Conservation (phyloP, 2,113 vertebrate genomes). For the Varanus komodoensis region DNA sequence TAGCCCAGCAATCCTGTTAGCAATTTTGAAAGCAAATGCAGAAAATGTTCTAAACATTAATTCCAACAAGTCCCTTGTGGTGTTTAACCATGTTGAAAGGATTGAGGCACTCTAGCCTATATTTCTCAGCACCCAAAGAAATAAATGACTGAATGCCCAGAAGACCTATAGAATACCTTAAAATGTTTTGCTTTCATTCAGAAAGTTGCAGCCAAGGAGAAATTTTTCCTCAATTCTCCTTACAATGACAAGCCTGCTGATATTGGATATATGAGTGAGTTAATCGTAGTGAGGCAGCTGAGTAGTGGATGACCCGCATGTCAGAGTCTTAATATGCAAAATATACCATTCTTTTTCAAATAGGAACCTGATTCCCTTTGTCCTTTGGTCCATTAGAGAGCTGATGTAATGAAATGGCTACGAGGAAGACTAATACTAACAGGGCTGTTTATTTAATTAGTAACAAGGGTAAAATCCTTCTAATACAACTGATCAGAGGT, state of each 20-base stretch:
- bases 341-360: slow-evolving; percentile 30
- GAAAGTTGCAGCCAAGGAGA: slow-evolving; percentile 56
- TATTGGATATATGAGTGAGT: slow-evolving; percentile 48
- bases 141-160: slow-evolving; percentile 15
- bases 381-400: slow-evolving; percentile 38
- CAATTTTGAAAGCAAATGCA: slow-evolving; percentile 23
- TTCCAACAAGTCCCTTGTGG: slow-evolving; percentile 18
- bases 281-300: slow-evolving; percentile 46
- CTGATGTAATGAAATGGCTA: slow-evolving; percentile 73
- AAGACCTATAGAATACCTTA: slow-evolving; percentile 8
- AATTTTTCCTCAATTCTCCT: slow-evolving; percentile 51
- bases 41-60: slow-evolving; percentile 35
- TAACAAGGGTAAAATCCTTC: slow-evolving; percentile 68
- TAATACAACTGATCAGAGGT: slow-evolving; percentile 73
- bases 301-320: slow-evolving; percentile 38
- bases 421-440: slow-evolving; percentile 69
- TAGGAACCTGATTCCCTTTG: slow-evolving; percentile 68
- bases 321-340: slow-evolving; percentile 57
- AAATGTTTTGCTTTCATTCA: slow-evolving; percentile 33
- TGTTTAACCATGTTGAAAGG: slow-evolving; percentile 34
- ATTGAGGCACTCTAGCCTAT: slow-evolving; percentile 31
- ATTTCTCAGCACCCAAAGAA: slow-evolving; percentile 46
- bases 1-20: slow-evolving; percentile 24
- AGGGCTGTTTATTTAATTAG: slow-evolving; percentile 78
- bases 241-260: slow-evolving; percentile 53